Evolutionary conservation across 1,140 invertebrate species (phyloP).

Genomic region (Aphidius ervi): DNA sequence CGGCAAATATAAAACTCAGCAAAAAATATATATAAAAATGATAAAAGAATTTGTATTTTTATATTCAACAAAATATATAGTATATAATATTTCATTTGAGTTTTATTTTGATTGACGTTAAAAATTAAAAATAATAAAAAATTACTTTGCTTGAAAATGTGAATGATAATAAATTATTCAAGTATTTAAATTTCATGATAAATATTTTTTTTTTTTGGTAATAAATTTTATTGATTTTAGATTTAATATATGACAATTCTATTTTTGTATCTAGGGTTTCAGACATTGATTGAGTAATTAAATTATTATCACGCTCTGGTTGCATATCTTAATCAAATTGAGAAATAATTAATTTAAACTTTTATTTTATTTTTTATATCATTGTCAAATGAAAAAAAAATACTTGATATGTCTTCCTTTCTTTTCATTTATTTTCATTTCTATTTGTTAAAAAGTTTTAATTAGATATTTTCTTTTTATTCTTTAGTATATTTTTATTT

Average conservation of each 20-base stretch:
- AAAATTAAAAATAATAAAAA: neutral
- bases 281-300: conserved; percentile 35
- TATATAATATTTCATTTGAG: neutral
- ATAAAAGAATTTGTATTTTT: conserved; percentile 4
- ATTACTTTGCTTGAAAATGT: neutral
- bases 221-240: neutral
- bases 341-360: neutral
- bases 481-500: neutral
- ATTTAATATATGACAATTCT: no score
- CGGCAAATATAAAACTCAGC: conserved; percentile 14
- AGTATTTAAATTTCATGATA: neutral
- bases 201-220: neutral
- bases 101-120: neutral
- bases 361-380: neutral
- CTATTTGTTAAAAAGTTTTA: neutral
- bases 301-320: conserved; percentile 45
- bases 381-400: neutral
- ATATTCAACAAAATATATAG: no score
- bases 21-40: neutral
- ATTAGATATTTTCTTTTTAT: neutral
- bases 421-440: conserved; percentile 1
- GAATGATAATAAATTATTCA: no score
- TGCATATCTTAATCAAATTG: conserved; percentile 46
- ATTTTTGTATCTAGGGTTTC: neutral
- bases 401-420: conserved; percentile 3